Base-by-base conservation (phyloP, 2,888 invertebrate species). In the Odontomyia ornata region DNA sequence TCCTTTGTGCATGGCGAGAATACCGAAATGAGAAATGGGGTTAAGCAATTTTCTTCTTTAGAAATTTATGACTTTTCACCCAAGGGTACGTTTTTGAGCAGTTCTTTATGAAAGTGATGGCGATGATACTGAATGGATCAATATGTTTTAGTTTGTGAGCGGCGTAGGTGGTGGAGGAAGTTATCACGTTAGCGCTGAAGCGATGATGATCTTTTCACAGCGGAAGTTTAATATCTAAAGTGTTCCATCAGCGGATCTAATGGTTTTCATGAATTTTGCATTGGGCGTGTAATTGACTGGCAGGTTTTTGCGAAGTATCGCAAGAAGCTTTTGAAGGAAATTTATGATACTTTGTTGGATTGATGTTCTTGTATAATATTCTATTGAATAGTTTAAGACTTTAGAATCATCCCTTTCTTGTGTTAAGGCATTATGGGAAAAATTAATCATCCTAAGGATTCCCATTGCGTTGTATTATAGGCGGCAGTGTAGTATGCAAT, bases 31-130 rank as follows among this genome's bases (percentile, higher is more conserved):
- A 30, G 30, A 65, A 65, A 65, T 65, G 65, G 36, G 64, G 64
- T 64, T 64, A 64, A 65, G 43, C 21, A 30, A 65, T 65, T 65
- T 65, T 36, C 36, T 36, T 36, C 36, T 0, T 15, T 1, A 4
- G 18, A 18, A 43, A 65, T 65, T 65, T 36, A 65, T 65, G 65
- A 30, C 64, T 30, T 30, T 65, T 60, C 60, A 11, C 23, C 21
- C 60, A 60, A 1, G 60, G 60, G 25, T 18, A 60, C 15, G 52
- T 52, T 52, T 36, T 36, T 36, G 36, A 36, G 36, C 36, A 5
- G 3, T 3, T 9, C 36, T 36, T 36, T 36, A 36, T 52, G 52
- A 52, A 52, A 52, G 52, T 52, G 52, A 52, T 15, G 52, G 15
- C 52, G 52, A 18, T 52, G 18, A 52, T 18, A 18, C 52, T 13